Conservation (phyloP, 2,888 invertebrate species). For the Orthosia gothica region DNA sequence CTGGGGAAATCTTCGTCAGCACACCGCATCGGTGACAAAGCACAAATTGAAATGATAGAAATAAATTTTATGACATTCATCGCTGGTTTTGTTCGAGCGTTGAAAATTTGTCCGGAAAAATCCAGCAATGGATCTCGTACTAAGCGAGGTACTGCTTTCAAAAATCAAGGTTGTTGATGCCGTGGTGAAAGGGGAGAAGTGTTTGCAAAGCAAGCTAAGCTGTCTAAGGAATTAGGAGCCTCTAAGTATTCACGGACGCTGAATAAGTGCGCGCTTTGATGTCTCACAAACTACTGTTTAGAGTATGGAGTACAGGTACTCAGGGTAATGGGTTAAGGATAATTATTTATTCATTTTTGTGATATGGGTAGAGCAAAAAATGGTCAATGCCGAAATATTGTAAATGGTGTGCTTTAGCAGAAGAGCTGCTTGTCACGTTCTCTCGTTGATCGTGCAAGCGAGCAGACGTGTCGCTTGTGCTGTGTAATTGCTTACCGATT, state of each 20-base stretch:
- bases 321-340: constrained; percentile 30
- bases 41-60: neutral
- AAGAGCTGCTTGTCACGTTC: neutral
- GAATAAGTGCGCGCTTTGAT: constrained; percentile 66
- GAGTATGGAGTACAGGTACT: constrained; percentile 40
- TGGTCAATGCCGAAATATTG: neutral
- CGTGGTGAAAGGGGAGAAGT: constrained; percentile 50
- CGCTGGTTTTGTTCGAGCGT: neutral
- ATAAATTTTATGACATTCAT: neutral
- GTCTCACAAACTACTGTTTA: constrained; percentile 54
- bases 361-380: neutral
- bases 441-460: too few relatives aligned
- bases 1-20: constrained; percentile 58
- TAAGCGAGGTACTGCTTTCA: accelerated
- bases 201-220: constrained; percentile 72
- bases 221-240: constrained; percentile 70
- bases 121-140: constrained; percentile 17
- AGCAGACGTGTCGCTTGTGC: too few relatives aligned
- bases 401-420: neutral
- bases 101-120: accelerated
- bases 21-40: constrained; percentile 25
- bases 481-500: too few relatives aligned
- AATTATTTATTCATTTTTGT: constrained; percentile 4
- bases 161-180: constrained; percentile 38
- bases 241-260: constrained; percentile 59